Conservation (phyloP, 2,113 vertebrate genomes). For the Chinchilla lanigera region DNA sequence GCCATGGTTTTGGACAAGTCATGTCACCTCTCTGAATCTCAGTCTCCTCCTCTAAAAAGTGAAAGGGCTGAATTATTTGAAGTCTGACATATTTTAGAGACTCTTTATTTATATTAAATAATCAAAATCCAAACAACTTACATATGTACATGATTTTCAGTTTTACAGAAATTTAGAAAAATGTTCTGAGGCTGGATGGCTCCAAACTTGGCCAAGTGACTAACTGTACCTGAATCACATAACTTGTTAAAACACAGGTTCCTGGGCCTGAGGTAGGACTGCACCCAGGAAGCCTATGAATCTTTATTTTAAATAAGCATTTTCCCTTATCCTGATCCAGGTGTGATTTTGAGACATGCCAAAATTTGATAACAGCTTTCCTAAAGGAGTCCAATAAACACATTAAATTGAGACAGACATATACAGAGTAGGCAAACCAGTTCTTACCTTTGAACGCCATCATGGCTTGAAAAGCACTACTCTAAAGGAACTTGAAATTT, state of each 20-base stretch:
- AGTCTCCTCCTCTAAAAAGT: background rate
- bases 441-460: background rate
- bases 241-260: background rate
- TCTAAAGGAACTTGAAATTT: background rate
- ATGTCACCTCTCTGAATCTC: background rate
- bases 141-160: background rate
- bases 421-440: background rate
- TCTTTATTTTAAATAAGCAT: background rate
- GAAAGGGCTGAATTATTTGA: background rate
- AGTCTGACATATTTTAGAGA: background rate
- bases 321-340: too few species aligned
- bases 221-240: background rate
- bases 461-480: background rate
- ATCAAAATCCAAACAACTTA: background rate
- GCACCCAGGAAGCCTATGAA: background rate
- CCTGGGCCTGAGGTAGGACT: too few species aligned
- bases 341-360: background rate
- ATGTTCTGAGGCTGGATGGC: background rate
- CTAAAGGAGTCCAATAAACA: background rate
- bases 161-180: background rate
- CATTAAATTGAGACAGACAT: background rate
- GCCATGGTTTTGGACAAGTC: background rate
- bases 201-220: background rate
- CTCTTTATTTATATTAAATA: background rate
- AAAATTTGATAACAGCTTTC: background rate